These are phyloP conservation scores for Menidia menidia DNA, from an alignment of 2,797 vertebrate species.

Conservation along the genomic window DNA sequence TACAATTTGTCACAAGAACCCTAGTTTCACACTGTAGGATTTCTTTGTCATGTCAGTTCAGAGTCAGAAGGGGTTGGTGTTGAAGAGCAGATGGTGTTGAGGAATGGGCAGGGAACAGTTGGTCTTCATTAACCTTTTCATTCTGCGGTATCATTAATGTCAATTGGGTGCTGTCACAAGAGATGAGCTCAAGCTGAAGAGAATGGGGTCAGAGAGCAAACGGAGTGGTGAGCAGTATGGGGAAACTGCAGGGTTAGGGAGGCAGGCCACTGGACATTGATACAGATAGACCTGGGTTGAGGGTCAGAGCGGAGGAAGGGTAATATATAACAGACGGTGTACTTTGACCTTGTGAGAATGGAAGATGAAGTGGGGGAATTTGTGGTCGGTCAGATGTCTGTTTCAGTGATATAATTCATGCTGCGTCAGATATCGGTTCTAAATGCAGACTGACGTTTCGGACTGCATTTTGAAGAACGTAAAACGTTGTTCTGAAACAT, in stretches of 20 bases:
- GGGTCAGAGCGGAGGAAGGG: slow-evolving; percentile 48
- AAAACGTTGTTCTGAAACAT: slow-evolving; percentile 37
- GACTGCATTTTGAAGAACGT: slow-evolving; percentile 39
- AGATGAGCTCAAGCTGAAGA: slow-evolving; percentile 60
- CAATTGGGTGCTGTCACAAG: slow-evolving; percentile 73
- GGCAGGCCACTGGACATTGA: slow-evolving; percentile 56
- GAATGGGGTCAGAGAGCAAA: slow-evolving; percentile 58
- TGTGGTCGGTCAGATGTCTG: slow-evolving; percentile 30
- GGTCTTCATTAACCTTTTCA: slow-evolving; percentile 84
- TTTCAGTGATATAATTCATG: slow-evolving; percentile 19
- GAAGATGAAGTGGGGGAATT: slow-evolving; percentile 41
- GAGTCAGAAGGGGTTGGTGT: slow-evolving; percentile 26
- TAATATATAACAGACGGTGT: slow-evolving; percentile 13
- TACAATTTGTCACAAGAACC: no score
- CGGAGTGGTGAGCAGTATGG: slow-evolving; percentile 53
- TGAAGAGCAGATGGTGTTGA: slow-evolving; percentile 67
- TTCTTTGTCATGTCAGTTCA: slow-evolving; percentile 1
- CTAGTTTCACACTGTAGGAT: not conserved
- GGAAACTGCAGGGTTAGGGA: slow-evolving; percentile 44
- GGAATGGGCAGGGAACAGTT: slow-evolving; percentile 68
- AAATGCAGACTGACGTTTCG: slow-evolving; percentile 18
- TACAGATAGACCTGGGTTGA: slow-evolving; percentile 36
- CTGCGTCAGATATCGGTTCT: not conserved
- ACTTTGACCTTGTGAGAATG: slow-evolving; percentile 48
- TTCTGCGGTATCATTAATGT: slow-evolving; percentile 75